Evolutionary conservation across 92 coral and sea anemone species (phyloP).

Genomic region (Porites lobata): DNA sequence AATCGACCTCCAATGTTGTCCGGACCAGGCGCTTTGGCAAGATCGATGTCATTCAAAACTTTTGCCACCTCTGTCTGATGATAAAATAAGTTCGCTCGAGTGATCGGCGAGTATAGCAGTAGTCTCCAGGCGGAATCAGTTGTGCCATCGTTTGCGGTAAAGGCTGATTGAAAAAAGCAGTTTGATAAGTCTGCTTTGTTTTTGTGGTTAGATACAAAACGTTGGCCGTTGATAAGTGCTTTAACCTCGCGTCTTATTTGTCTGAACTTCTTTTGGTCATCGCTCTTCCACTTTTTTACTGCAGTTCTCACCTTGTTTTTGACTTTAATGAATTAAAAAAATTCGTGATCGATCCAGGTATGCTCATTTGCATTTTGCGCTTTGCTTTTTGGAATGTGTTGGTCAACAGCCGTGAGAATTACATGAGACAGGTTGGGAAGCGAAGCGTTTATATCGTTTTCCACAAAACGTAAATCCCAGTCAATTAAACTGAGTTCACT

Average conservation of each 20-base stretch:
- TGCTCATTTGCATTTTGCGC: conserved; percentile 46
- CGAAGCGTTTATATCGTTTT: conserved; percentile 63
- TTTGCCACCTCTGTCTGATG: too few species aligned
- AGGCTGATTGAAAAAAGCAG: too few species aligned
- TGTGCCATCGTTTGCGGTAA: too few species aligned
- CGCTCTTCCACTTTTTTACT: not conserved
- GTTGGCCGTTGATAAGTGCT: too few species aligned
- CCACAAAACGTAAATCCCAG: conserved; percentile 71
- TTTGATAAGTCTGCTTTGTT: too few species aligned
- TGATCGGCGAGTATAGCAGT: too few species aligned
- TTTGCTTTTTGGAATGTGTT: conserved; percentile 59
- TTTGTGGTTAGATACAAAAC: too few species aligned
- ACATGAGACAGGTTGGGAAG: conserved; percentile 72
- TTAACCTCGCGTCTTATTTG: too few species aligned
- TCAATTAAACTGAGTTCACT: conserved; percentile 60
- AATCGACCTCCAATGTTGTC: conserved; percentile 64
- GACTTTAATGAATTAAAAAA: conserved; percentile 28
- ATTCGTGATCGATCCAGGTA: conserved; percentile 76
- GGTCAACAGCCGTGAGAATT: conserved; percentile 70
- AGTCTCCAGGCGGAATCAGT: too few species aligned
- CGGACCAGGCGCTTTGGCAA: conserved; percentile 69
- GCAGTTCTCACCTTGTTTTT: conserved; percentile 12
- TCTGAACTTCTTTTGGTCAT: too few species aligned
- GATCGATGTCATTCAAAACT: conserved; percentile 21
- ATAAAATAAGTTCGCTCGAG: too few species aligned